Conservation (phyloP, 2,888 invertebrate genomes). For the Lumbricus terrestris region DNA sequence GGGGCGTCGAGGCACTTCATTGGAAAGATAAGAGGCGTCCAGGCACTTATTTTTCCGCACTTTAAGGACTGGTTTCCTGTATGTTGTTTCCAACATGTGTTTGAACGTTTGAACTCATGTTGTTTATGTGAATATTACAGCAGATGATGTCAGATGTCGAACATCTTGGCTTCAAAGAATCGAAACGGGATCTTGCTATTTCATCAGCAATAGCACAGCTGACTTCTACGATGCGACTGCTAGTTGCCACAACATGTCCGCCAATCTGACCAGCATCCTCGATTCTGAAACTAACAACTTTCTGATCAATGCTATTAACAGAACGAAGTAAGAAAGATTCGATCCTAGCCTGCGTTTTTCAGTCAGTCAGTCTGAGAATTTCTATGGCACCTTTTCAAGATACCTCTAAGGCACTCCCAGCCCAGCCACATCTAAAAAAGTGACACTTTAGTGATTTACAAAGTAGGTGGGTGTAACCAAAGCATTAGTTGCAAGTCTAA, state of each 20-base stretch:
- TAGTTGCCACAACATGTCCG: neutral
- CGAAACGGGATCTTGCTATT: neutral
- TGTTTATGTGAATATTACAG: neutral
- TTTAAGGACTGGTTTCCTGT: no score
- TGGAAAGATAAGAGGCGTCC: no score
- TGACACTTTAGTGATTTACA: no score
- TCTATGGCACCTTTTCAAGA: no score
- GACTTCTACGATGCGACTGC: neutral
- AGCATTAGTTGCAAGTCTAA: no score
- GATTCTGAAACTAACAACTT: neutral
- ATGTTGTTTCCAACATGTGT: neutral
- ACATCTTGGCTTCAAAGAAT: conserved; percentile 3
- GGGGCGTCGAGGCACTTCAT: no score
- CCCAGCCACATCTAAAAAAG: no score
- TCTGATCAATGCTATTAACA: neutral
- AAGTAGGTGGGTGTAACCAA: no score
- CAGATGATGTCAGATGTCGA: neutral
- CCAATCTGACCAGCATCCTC: neutral
- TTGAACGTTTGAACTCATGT: neutral
- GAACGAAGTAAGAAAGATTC: neutral
- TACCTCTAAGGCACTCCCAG: no score
- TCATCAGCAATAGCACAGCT: conserved; percentile 3
- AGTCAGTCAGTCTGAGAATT: no score
- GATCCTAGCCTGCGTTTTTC: no score
- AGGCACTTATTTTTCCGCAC: no score